Conservation (phyloP, 2,797 vertebrate genomes). For the Cyprinella venusta region DNA sequence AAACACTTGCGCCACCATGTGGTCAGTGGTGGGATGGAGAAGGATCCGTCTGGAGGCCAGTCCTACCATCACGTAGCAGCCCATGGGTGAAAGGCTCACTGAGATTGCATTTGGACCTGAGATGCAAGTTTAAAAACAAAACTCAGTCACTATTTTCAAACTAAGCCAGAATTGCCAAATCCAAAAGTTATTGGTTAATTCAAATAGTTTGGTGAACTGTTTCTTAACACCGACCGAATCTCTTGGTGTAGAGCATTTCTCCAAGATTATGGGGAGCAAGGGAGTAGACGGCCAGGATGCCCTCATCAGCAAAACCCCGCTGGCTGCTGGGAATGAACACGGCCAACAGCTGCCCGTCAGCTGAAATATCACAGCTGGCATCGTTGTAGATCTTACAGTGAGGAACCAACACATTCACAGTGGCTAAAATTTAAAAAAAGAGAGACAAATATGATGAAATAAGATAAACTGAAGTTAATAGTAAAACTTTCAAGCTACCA, state of each 20-base stretch:
- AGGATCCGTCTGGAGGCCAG: slow-evolving; percentile 95
- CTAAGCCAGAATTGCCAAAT: neutral
- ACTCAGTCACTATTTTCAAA: neutral
- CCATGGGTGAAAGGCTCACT: slow-evolving; percentile 96
- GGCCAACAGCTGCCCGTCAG: slow-evolving; percentile 94
- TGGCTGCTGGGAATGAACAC: slow-evolving; percentile 99
- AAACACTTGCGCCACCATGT: slow-evolving; percentile 99
- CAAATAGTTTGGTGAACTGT: neutral
- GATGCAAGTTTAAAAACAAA: neutral
- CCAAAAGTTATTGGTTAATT: neutral
- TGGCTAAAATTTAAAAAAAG: slow-evolving; percentile 76
- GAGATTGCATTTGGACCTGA: slow-evolving; percentile 97
- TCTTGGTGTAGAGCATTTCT: slow-evolving; percentile 98
- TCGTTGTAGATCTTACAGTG: slow-evolving; percentile 99
- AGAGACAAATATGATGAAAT: neutral
- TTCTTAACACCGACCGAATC: slow-evolving; percentile 85
- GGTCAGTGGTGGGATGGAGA: slow-evolving; percentile 96
- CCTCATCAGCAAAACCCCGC: slow-evolving; percentile 95
- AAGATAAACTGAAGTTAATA: neutral
- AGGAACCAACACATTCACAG: slow-evolving; percentile 95
- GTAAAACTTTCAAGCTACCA: neutral
- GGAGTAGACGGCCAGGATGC: slow-evolving; percentile 96
- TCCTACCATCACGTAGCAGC: slow-evolving; percentile 97
- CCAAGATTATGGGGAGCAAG: slow-evolving; percentile 97
- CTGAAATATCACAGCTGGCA: slow-evolving; percentile 97